Conservation (phyloP, 2,113 vertebrate genomes). For the Lepus timidus region DNA sequence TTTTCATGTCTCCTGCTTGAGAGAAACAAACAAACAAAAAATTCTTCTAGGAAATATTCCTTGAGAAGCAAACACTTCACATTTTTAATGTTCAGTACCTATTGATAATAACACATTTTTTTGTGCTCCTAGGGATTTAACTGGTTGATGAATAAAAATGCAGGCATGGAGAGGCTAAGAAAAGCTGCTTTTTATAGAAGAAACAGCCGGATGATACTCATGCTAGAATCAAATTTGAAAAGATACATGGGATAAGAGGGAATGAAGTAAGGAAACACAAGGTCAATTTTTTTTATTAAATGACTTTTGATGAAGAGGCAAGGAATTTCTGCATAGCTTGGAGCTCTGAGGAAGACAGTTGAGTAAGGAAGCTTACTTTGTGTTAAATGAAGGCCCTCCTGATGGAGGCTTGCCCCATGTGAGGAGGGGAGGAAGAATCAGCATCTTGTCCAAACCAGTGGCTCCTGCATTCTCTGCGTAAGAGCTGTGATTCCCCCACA, state of each 20-base stretch:
- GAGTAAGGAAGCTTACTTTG: not conserved
- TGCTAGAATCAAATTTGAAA: not conserved
- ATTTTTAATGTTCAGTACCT: not conserved
- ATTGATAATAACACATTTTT: not conserved
- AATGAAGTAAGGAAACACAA: not conserved
- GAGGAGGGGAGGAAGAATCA: no score
- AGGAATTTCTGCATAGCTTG: not conserved
- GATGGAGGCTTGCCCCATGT: no score
- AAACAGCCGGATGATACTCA: not conserved
- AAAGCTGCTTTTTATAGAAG: not conserved
- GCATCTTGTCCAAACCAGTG: no score
- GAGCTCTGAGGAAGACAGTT: not conserved
- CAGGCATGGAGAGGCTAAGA: not conserved
- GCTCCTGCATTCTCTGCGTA: no score
- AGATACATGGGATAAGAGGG: not conserved
- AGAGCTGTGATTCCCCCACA: no score
- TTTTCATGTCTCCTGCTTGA: not conserved
- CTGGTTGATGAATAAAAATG: not conserved
- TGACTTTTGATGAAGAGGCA: not conserved
- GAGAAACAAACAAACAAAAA: no score
- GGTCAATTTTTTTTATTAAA: not conserved
- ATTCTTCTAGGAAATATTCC: no score
- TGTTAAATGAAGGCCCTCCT: not conserved
- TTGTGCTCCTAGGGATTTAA: not conserved
- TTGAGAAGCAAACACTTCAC: no score